Percentiles rank a stretch among this genome's conserved stretches.
These are phyloP conservation scores for Heliconius hermathena DNA, from an alignment of 1,140 invertebrate species.

Conservation along the genomic window DNA sequence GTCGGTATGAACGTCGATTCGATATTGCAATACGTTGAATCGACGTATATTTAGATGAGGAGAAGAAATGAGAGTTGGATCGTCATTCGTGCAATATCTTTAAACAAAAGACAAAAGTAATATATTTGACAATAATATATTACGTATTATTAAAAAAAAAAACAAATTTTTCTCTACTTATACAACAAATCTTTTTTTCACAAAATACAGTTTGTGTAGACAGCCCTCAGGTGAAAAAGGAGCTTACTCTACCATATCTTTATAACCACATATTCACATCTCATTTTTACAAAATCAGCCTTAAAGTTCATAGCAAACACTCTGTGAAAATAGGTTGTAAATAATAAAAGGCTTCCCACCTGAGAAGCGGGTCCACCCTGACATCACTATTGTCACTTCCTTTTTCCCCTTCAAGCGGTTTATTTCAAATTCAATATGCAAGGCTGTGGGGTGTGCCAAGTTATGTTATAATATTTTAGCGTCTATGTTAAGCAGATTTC, in stretches of 20 bases:
- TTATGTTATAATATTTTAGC: constrained; percentile 4
- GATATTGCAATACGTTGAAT: no score
- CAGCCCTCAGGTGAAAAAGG: not conserved
- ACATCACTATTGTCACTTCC: constrained; percentile 64
- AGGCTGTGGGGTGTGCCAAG: not conserved
- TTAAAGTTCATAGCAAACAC: constrained; percentile 73
- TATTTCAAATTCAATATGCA: constrained; percentile 56
- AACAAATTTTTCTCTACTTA: not conserved
- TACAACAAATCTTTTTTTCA: not conserved
- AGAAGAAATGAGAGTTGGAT: no score
- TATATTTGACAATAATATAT: no score
- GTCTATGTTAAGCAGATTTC: not conserved
- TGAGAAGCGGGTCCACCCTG: constrained; percentile 57
- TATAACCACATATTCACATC: constrained; percentile 67
- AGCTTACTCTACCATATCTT: constrained; percentile 17
- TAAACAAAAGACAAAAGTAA: no score
- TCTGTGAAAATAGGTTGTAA: constrained; percentile 78
- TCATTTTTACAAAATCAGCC: constrained; percentile 74
- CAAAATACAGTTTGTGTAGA: not conserved
- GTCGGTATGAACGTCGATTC: no score
- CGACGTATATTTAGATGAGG: no score
- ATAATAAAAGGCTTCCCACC: constrained; percentile 74
- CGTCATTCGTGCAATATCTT: no score
- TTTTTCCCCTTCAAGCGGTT: constrained; percentile 58
- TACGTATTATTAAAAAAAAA: no score